Conservation (phyloP, 2,113 vertebrate species). For the Nestor notabilis region DNA sequence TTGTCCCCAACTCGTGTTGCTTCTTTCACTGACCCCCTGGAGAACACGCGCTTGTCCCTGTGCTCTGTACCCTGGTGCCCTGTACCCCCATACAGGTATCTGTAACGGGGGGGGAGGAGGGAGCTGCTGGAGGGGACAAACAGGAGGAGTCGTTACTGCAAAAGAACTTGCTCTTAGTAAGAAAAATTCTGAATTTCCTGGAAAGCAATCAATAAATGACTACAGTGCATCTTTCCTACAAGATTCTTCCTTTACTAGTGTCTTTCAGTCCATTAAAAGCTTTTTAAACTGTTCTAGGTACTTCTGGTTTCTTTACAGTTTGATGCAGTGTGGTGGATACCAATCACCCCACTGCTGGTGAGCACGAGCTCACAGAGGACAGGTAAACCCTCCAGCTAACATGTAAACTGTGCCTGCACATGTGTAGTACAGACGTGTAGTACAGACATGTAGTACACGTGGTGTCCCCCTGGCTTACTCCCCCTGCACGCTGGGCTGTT, state of each 20-base stretch:
- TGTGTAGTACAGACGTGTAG: too few species aligned
- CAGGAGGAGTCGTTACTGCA: conserved; percentile 17
- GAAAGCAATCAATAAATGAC: conserved; percentile 71
- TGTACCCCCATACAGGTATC: background rate
- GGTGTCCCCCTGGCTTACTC: too few species aligned
- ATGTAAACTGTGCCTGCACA: background rate
- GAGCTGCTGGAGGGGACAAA: background rate
- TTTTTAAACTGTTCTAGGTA: conserved; percentile 19
- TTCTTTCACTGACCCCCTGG: conserved; percentile 3
- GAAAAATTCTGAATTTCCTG: conserved; percentile 49
- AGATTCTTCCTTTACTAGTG: conserved; percentile 37
- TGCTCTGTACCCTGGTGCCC: background rate
- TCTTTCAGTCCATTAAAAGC: conserved; percentile 65
- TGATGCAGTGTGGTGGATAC: background rate
- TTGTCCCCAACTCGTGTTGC: background rate
- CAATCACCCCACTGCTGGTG: background rate
- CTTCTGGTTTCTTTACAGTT: background rate
- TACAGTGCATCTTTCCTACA: conserved; percentile 61
- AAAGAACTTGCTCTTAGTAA: conserved; percentile 39
- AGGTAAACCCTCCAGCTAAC: background rate
- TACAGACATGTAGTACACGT: too few species aligned
- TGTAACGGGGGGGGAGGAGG: background rate
- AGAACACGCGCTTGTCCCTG: background rate
- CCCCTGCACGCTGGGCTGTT: background rate
- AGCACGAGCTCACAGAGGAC: background rate